Evolutionary conservation across 2,113 vertebrate species (phyloP).

Genomic region (Isichthys henryi): DNA sequence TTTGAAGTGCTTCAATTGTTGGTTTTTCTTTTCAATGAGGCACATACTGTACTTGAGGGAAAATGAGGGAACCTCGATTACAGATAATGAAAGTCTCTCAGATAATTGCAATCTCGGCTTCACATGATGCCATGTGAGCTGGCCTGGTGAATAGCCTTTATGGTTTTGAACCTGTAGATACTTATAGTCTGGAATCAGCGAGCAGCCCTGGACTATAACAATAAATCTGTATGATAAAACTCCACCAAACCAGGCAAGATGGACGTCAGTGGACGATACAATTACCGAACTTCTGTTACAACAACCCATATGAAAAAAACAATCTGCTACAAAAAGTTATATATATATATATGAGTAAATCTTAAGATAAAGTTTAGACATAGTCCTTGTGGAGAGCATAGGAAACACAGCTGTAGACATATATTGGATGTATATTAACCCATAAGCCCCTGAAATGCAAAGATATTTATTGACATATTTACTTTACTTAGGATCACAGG

Average conservation of each 20-base stretch:
- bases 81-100: slow-evolving; percentile 13
- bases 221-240: not conserved
- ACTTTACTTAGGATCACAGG: not conserved
- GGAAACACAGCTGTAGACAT: not conserved
- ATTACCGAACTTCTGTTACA: not conserved
- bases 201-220: not conserved
- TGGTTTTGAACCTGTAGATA: not conserved
- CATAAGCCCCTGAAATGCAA: not conserved
- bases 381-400: not conserved
- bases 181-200: not conserved
- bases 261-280: not conserved
- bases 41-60: not conserved
- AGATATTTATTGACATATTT: not conserved
- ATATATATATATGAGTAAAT: not conserved
- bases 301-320: not conserved
- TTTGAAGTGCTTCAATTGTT: not conserved
- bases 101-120: slow-evolving; percentile 38
- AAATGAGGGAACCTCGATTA: slow-evolving; percentile 3
- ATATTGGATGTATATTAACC: not conserved
- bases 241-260: not conserved
- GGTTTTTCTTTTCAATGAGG: not conserved
- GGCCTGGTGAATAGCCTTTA: not conserved
- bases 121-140: slow-evolving; percentile 34
- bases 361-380: not conserved
- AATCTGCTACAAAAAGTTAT: not conserved